Evolutionary conservation across 2,797 vertebrate species (phyloP), one percentile per base, ranked within the genome.

Genomic region (Sphaeramia orbicularis): DNA sequence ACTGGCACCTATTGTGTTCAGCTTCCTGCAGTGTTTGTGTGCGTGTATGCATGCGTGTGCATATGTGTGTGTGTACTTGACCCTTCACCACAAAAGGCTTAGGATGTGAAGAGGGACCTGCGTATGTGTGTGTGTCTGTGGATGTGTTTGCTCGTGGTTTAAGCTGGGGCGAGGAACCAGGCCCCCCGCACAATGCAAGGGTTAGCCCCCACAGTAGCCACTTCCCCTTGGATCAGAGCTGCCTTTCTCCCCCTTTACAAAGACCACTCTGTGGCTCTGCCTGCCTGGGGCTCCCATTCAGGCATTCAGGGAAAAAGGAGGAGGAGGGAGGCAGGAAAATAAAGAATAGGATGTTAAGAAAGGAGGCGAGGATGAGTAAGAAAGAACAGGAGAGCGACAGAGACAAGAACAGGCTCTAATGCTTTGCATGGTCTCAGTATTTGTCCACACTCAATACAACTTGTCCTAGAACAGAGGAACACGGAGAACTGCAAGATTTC

Each of bases 171-270:
- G 62, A 87, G 80, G 81, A 79, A 85, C 87, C 84, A 77, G 88
- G 74, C 87, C 86, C 84, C 85, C 83, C 68, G 52, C 84, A 92
- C 91, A 92, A 92, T 91, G 63, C 81, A 51, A 61, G 82, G 89
- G 89, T 88, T 72, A 80, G 87, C 75, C 86, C 86, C 88, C 86
- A 80, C 88, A 84, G 80, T 78, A 84, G 82, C 81, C 80, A 87
- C 90, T 90, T 90, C 90, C 87, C 88, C 87, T 85, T 84, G 86
- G 88, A 91, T 92, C 89, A 88, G 89, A 92, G 89, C 86, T 74
- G 77, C 85, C 85, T 87, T 90, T 90, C 88, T 91, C 85, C 86
- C 80, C 82, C 81, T 77, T 83, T 61, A 92, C 89, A 92, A 93
- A 90, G 89, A 88, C 73, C 82, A 84, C 89, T 91, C 90, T 91